Percentiles rank a stretch among this genome's conserved stretches.
Evolutionary conservation across 2,797 vertebrate species (phyloP).

Genomic region (Tapera naevia): DNA sequence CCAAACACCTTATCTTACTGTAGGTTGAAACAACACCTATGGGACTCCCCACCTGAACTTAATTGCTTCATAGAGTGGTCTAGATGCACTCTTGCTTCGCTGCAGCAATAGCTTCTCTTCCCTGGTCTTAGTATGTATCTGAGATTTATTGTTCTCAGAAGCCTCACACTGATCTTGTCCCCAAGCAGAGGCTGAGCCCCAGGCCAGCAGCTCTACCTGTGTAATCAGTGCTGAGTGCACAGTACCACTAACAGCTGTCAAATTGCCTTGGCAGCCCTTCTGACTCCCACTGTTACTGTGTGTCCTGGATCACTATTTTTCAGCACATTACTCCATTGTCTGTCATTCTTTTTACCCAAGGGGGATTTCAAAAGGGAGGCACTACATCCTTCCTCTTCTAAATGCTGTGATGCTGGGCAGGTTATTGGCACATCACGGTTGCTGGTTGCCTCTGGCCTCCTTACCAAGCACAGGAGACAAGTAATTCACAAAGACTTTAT

Average conservation of each 20-base stretch:
- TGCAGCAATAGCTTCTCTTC: background rate
- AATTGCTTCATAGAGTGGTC: background rate
- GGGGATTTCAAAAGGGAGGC: background rate
- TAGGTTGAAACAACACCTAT: background rate
- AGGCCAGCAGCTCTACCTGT: background rate
- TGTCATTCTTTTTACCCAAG: accelerated
- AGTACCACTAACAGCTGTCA: background rate
- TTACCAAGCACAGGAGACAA: background rate
- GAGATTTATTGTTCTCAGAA: background rate
- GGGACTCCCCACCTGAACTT: background rate
- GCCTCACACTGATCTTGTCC: accelerated
- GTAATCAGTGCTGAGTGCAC: background rate
- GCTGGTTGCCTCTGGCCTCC: background rate
- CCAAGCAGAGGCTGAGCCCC: conserved; percentile 2
- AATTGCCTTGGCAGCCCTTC: background rate
- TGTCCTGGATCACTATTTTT: background rate
- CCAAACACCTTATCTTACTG: background rate
- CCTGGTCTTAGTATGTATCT: background rate
- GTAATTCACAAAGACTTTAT: background rate
- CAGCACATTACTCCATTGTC: background rate
- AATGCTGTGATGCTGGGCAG: background rate
- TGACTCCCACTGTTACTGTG: background rate
- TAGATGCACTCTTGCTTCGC: background rate
- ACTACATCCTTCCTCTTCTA: background rate
- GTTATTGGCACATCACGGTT: background rate